These are phyloP conservation scores for Scotopteryx bipunctaria DNA, from an alignment of 2,888 invertebrate species.

Conservation along the genomic window DNA sequence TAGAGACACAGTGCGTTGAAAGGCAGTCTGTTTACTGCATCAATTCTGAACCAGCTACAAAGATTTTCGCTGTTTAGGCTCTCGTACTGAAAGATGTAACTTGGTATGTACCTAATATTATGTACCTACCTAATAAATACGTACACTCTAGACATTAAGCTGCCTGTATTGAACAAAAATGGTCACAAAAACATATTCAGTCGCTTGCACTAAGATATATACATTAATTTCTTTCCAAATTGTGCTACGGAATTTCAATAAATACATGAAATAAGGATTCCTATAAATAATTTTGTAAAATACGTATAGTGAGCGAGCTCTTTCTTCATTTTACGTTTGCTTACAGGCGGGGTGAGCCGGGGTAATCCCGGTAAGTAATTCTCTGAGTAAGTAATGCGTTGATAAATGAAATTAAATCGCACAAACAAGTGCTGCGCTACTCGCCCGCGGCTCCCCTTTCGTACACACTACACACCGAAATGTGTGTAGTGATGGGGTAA, in stretches of 20 bases:
- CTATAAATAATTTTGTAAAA: background rate
- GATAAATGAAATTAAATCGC: constrained; percentile 84
- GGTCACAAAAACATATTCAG: no score
- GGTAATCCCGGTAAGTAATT: constrained; percentile 81
- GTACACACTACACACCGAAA: constrained; percentile 50
- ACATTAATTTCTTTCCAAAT: no score
- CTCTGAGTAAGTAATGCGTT: constrained; percentile 82
- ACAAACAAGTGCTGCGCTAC: constrained; percentile 78
- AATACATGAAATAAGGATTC: background rate
- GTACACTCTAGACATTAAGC: no score
- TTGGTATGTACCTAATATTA: no score
- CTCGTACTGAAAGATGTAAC: no score
- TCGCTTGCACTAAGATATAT: no score
- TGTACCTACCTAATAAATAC: no score
- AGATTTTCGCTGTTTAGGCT: no score
- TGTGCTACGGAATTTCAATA: no score
- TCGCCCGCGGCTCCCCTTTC: constrained; percentile 70
- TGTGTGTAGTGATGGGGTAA: constrained; percentile 49
- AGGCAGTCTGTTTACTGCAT: background rate
- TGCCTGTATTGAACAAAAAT: no score
- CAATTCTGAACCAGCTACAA: background rate
- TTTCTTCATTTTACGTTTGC: background rate
- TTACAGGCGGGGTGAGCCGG: constrained; percentile 47
- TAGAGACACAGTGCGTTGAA: constrained; percentile 8
- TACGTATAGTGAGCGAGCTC: background rate